Conservation (phyloP, 2,113 vertebrate genomes). For the Trogon surrucura region DNA sequence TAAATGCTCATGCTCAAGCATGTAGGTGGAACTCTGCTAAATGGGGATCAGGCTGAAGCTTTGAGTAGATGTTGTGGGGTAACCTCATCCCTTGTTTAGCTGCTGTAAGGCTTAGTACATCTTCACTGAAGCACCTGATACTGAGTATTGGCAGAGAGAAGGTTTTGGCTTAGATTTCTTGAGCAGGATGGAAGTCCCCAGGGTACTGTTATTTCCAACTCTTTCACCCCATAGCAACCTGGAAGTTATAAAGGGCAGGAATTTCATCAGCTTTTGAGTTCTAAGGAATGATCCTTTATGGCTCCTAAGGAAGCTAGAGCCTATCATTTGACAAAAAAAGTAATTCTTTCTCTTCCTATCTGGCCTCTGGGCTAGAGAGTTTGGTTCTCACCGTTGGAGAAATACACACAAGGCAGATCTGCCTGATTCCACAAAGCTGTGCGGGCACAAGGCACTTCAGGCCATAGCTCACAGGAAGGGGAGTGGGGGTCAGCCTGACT, state of each 20-base stretch:
- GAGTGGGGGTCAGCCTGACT: background rate
- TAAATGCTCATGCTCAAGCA: background rate
- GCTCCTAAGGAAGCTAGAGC: background rate
- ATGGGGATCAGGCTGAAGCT: background rate
- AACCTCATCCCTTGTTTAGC: background rate
- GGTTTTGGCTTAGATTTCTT: background rate
- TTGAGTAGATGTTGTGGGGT: background rate
- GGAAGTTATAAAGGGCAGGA: background rate
- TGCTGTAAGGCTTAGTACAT: background rate
- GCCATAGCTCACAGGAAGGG: background rate
- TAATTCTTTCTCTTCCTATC: background rate
- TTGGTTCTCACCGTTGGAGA: background rate
- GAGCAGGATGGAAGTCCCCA: background rate
- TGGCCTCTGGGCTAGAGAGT: background rate
- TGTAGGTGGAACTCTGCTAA: background rate
- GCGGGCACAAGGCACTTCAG: background rate
- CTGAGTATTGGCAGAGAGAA: background rate
- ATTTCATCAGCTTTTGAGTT: background rate
- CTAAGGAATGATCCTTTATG: background rate
- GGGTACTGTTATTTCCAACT: slow-evolving; percentile 26
- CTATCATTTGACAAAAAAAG: background rate
- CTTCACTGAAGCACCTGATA: background rate
- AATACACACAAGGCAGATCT: background rate
- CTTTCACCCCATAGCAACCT: background rate
- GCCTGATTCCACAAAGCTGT: background rate